A percentile compares a stretch with the other conserved stretches of the same genome.
Evolutionary conservation across 2,113 vertebrate species (phyloP).

Genomic region (Saguinus imperator): DNA sequence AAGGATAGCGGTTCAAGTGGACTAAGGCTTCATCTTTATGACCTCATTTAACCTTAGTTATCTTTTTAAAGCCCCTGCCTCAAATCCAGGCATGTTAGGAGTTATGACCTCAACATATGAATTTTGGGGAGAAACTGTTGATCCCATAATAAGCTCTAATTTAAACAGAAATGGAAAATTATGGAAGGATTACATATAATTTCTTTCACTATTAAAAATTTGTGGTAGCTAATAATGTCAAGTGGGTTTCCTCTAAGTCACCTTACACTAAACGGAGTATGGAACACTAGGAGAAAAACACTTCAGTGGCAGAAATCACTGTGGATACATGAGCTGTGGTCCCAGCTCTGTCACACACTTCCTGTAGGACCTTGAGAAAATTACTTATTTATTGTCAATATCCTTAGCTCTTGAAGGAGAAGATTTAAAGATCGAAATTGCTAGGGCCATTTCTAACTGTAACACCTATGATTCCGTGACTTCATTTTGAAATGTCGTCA

Average conservation of each 20-base stretch:
- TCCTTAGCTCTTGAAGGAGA: slow-evolving; percentile 54
- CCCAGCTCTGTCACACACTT: background rate
- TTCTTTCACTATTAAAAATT: background rate
- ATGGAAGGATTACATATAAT: background rate
- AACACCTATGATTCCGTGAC: background rate
- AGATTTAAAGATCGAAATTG: background rate
- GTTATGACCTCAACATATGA: background rate
- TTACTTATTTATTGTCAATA: slow-evolving; percentile 17
- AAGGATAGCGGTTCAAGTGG: background rate
- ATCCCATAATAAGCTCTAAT: background rate
- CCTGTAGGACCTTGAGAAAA: slow-evolving; percentile 4
- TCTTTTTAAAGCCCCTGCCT: background rate
- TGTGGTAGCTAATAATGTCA: background rate
- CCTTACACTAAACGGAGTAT: background rate
- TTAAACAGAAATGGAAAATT: background rate
- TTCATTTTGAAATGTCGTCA: slow-evolving; percentile 40
- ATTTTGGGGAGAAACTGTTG: background rate
- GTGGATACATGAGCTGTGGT: background rate
- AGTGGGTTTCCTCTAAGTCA: background rate
- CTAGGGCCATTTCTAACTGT: background rate
- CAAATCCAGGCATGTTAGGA: background rate
- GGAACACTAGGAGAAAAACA: background rate
- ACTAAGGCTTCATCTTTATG: background rate
- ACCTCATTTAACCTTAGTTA: background rate
- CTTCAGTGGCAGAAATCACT: background rate